Percentiles rank a stretch among this genome's conserved stretches.
Conservation (phyloP, 2,797 vertebrate genomes). For the Garrulus glandarius region DNA sequence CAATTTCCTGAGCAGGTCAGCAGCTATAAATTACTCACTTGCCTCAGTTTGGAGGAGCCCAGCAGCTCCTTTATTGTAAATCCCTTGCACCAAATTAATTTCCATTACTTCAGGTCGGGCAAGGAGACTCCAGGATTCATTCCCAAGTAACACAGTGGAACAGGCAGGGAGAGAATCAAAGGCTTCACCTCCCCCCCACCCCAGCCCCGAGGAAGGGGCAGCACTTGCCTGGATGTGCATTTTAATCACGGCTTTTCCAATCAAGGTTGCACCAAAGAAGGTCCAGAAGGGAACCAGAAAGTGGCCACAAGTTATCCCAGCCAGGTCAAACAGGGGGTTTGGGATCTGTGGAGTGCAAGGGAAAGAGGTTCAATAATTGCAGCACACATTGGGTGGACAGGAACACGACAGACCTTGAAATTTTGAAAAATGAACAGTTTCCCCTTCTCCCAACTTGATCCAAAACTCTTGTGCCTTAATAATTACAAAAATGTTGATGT, state of each 20-base stretch:
- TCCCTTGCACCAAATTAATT: conserved; percentile 37
- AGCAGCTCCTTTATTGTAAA: conserved; percentile 20
- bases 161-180: background rate
- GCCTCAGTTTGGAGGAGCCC: background rate
- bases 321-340: conserved; percentile 97
- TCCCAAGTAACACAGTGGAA: background rate
- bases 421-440: background rate
- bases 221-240: conserved; percentile 98
- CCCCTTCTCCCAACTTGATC: background rate
- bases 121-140: background rate
- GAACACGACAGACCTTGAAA: background rate
- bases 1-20: conserved; percentile 61
- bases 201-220: background rate
- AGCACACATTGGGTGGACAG: background rate
- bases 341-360: conserved; percentile 83
- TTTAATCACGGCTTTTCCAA: conserved; percentile 98
- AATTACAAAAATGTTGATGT: background rate
- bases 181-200: background rate
- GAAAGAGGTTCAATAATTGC: background rate
- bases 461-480: background rate
- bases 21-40: conserved; percentile 32
- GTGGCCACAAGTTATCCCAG: conserved; percentile 97
- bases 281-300: conserved; percentile 99
- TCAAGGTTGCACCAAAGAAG: conserved; percentile 98
- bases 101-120: conserved; percentile 26